These are phyloP conservation scores for Chalcis sispes DNA, from an alignment of 2,888 invertebrate species.

Conservation along the genomic window DNA sequence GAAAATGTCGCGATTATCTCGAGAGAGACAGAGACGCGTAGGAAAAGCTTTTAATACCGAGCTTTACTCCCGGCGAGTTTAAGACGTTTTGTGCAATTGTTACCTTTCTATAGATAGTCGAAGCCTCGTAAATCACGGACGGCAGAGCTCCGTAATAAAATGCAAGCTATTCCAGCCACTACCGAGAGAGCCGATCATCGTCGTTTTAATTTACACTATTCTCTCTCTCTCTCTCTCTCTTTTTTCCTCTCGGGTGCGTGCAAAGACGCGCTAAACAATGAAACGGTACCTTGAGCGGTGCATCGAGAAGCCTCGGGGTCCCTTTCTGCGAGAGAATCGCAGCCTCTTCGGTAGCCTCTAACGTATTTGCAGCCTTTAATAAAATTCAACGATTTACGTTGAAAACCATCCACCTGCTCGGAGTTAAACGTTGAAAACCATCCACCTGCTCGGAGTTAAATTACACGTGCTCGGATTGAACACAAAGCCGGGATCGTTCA, in stretches of 20 bases:
- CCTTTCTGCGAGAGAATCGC: background rate
- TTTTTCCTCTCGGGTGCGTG: background rate
- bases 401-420: slow-evolving; percentile 33
- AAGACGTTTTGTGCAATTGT: slow-evolving; percentile 50
- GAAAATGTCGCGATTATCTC: slow-evolving; percentile 53
- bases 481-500: no score
- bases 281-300: background rate
- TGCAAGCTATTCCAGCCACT: slow-evolving; percentile 40
- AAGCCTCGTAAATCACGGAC: slow-evolving; percentile 50
- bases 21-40: background rate
- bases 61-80: slow-evolving; percentile 1
- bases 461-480: background rate
- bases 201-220: slow-evolving; percentile 51
- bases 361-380: slow-evolving; percentile 36
- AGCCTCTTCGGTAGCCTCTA: slow-evolving; percentile 30
- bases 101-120: slow-evolving; percentile 38
- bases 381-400: slow-evolving; percentile 17
- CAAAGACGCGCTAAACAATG: background rate
- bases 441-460: slow-evolving; percentile 11
- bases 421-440: no score
- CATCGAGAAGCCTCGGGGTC: background rate
- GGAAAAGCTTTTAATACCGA: background rate
- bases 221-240: no score
- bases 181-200: slow-evolving; percentile 38
- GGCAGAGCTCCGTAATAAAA: slow-evolving; percentile 34